A percentile compares a stretch with the other conserved stretches of the same genome.
Conservation (phyloP, 2,888 invertebrate genomes). For the Calameuta filiformis region DNA sequence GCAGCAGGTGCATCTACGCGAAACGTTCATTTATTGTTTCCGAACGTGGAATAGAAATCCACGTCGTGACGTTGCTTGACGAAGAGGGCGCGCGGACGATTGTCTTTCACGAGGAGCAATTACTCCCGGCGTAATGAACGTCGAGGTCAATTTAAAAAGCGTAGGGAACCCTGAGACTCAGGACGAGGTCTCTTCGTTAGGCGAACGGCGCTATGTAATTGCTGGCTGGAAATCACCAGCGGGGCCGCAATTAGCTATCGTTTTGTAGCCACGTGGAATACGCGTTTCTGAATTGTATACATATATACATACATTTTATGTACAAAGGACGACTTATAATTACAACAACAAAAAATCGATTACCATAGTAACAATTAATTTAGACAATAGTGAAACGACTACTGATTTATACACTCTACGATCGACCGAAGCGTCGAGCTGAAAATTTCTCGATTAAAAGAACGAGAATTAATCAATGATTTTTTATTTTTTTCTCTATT, state of each 20-base stretch:
- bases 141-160: background rate
- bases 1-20: background rate
- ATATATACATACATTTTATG: background rate
- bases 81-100: conserved; percentile 1
- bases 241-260: background rate
- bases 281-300: background rate
- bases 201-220: background rate
- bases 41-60: background rate
- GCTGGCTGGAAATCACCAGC: background rate
- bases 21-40: background rate
- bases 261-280: background rate
- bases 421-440: background rate
- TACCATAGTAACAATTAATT: background rate
- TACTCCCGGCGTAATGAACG: background rate
- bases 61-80: background rate
- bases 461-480: background rate
- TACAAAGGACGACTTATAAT: background rate
- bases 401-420: background rate
- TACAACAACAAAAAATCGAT: background rate
- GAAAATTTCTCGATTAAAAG: background rate
- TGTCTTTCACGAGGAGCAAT: background rate
- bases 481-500: background rate
- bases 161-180: background rate
- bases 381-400: background rate
- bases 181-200: background rate